Percentiles rank a stretch among this genome's conserved stretches.
phyloP scores from a whole-genome alignment of 2,797 vertebrate species.

The Enteromius unitaeniatus region DNA sequence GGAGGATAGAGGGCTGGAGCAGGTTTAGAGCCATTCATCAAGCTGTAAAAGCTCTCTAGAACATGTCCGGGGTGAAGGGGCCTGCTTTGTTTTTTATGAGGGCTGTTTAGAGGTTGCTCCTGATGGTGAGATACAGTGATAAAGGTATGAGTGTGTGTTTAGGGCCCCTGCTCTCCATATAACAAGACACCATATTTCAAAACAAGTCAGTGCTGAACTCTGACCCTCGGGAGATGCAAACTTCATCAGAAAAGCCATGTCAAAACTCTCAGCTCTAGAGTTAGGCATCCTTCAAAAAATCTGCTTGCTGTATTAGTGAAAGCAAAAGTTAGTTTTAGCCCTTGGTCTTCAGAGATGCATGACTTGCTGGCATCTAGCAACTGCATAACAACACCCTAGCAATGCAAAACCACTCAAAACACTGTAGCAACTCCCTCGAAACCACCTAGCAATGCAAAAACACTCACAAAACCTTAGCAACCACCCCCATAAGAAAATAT shows the following conservation, averaged over 20 bases:
- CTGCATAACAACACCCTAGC: neutral
- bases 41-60: slow-evolving; percentile 32
- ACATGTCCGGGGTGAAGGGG: slow-evolving; percentile 10
- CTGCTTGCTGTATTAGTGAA: slow-evolving; percentile 7
- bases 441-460: neutral
- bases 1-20: neutral
- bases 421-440: neutral
- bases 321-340: neutral
- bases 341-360: neutral
- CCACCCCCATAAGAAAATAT: neutral
- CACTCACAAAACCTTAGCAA: neutral
- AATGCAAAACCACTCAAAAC: neutral
- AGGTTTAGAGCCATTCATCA: slow-evolving; percentile 22
- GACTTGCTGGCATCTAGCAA: neutral
- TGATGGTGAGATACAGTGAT: slow-evolving; percentile 15
- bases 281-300: slow-evolving; percentile 11
- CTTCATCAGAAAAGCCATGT: slow-evolving; percentile 15
- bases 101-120: neutral
- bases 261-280: neutral
- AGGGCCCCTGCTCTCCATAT: neutral
- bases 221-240: neutral
- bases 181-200: slow-evolving; percentile 24
- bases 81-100: slow-evolving; percentile 16
- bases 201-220: neutral
- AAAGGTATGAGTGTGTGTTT: slow-evolving; percentile 16